These are phyloP conservation scores for Ostrea denselamellosa DNA, from an alignment of 1,140 invertebrate species.

Conservation along the genomic window DNA sequence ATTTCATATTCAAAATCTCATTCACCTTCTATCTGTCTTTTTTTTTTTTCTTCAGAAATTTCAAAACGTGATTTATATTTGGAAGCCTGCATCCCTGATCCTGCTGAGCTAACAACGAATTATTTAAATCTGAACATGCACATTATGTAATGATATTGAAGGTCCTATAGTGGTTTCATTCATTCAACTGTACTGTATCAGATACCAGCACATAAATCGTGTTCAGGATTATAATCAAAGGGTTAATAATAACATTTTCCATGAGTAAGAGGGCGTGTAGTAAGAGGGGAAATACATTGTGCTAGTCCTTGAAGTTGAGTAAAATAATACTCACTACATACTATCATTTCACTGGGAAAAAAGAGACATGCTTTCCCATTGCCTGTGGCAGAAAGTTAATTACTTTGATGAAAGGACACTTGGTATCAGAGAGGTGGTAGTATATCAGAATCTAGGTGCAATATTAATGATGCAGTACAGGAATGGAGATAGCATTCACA, in stretches of 20 bases:
- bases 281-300: neutral
- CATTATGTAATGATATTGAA: conserved; percentile 27
- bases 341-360: neutral
- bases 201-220: too few species aligned
- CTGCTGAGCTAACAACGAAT: conserved; percentile 13
- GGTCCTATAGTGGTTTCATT: neutral
- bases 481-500: conserved; percentile 23
- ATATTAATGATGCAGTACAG: conserved; percentile 19
- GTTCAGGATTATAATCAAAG: too few species aligned
- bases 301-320: neutral
- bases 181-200: conserved; percentile 9
- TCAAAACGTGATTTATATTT: conserved; percentile 33
- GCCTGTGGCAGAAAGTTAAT: neutral
- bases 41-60: neutral
- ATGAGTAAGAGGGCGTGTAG: too few species aligned
- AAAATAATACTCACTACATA: neutral
- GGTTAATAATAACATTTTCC: too few species aligned
- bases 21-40: conserved; percentile 14
- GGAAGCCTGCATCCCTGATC: neutral
- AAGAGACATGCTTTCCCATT: neutral
- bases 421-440: neutral
- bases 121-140: conserved; percentile 25
- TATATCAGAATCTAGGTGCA: conserved; percentile 15
- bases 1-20: conserved; percentile 37
- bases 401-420: conserved; percentile 17